phyloP scores from a whole-genome alignment of 2,888 invertebrate species.

The Pseudococcus jackbeardsleyi region DNA sequence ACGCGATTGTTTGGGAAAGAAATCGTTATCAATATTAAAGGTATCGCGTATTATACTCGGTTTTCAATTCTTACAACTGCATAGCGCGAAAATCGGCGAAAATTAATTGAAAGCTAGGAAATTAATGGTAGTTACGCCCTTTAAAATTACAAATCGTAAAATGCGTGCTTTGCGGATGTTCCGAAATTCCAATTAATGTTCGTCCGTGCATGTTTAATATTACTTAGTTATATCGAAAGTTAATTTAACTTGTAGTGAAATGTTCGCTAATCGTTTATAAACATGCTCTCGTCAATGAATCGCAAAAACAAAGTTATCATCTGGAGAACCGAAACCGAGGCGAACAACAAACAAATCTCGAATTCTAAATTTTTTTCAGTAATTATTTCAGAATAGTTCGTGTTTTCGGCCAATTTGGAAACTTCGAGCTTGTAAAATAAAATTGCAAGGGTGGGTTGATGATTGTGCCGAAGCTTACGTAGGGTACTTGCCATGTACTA shows the following conservation, averaged over 20 bases:
- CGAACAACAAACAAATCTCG: slow-evolving; percentile 1
- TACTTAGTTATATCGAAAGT: slow-evolving; percentile 59
- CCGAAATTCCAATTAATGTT: slow-evolving; percentile 64
- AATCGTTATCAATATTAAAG: background rate
- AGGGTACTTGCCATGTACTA: background rate
- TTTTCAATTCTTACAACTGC: slow-evolving; percentile 9
- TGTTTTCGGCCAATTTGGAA: background rate
- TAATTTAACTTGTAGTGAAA: slow-evolving; percentile 58
- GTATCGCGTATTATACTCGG: background rate
- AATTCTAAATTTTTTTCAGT: background rate
- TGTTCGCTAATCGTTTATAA: slow-evolving; percentile 51
- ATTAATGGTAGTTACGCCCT: slow-evolving; percentile 59
- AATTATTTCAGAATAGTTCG: background rate
- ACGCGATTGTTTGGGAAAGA: background rate
- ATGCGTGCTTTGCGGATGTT: slow-evolving; percentile 59
- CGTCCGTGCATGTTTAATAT: slow-evolving; percentile 63
- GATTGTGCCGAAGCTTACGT: background rate
- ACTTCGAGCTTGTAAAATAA: background rate
- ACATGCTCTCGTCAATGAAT: slow-evolving; percentile 49
- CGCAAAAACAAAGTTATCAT: slow-evolving; percentile 37
- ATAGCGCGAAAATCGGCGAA: slow-evolving; percentile 29
- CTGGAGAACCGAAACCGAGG: background rate
- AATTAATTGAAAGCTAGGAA: slow-evolving; percentile 48
- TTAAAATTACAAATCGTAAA: slow-evolving; percentile 57
- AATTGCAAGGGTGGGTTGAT: background rate